Conservation (phyloP, 2,797 vertebrate species). For the Notamacropus eugenii region DNA sequence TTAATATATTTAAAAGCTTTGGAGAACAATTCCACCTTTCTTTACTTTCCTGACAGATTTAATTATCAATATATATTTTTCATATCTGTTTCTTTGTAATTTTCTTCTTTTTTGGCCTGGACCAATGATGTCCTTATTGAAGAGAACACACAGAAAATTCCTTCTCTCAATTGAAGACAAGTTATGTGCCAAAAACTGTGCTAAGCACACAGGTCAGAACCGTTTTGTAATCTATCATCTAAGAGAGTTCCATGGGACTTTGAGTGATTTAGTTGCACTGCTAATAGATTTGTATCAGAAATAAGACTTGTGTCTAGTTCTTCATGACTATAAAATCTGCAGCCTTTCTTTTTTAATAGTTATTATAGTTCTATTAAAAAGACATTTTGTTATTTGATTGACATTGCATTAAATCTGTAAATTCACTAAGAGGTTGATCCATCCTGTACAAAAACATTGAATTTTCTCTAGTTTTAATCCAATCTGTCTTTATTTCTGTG, state of each 20-base stretch:
- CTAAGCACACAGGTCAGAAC: not conserved
- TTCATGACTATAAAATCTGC: not conserved
- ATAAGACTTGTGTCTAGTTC: not conserved
- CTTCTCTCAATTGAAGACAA: not conserved
- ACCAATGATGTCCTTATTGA: not conserved
- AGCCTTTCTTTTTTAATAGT: not conserved
- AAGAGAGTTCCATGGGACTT: not conserved
- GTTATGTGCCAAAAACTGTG: not conserved
- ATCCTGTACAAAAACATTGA: too few relatives aligned
- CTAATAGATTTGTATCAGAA: not conserved
- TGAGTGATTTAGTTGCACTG: not conserved
- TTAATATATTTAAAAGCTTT: not conserved
- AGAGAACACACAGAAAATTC: not conserved
- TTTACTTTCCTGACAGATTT: not conserved
- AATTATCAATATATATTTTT: not conserved
- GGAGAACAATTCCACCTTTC: not conserved
- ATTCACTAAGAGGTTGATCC: too few relatives aligned
- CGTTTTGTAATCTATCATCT: not conserved
- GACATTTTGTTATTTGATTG: too few relatives aligned
- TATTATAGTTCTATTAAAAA: too few relatives aligned
- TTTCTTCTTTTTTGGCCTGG: not conserved
- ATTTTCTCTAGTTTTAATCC: too few relatives aligned
- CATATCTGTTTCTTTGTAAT: not conserved
- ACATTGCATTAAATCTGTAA: too few relatives aligned
- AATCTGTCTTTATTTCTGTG: too few relatives aligned